phyloP scores from a whole-genome alignment of 2,888 invertebrate species.

The Caprella mutica region DNA sequence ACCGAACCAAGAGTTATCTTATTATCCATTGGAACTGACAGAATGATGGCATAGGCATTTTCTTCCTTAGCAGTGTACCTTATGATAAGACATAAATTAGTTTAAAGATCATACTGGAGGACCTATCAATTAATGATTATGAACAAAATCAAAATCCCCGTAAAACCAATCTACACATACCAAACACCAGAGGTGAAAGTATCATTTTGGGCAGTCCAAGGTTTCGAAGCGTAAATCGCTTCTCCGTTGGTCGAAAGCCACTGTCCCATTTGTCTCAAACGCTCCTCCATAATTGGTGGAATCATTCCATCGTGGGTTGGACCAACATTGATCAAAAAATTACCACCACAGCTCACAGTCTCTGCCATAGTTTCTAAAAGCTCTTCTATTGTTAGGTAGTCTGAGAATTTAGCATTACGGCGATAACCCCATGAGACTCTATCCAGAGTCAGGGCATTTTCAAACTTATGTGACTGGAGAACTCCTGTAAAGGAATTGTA shows the following conservation, averaged over 20 bases:
- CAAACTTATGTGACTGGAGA: slow-evolving; percentile 74
- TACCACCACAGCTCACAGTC: slow-evolving; percentile 78
- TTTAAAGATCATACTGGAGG: no score
- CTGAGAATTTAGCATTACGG: slow-evolving; percentile 54
- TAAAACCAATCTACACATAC: no score
- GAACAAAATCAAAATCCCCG: no score
- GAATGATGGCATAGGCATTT: no score
- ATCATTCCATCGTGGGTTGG: slow-evolving; percentile 83
- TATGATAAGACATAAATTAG: no score
- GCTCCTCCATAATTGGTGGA: slow-evolving; percentile 61
- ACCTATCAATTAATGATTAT: no score
- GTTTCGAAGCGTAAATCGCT: slow-evolving; percentile 64
- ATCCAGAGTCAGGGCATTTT: slow-evolving; percentile 88
- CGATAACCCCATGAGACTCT: slow-evolving; percentile 73
- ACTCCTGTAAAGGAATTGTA: slow-evolving; percentile 47
- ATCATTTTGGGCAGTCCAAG: slow-evolving; percentile 75
- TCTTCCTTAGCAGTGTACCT: no score
- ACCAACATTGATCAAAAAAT: slow-evolving; percentile 70
- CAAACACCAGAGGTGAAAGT: slow-evolving; percentile 47
- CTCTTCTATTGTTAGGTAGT: slow-evolving; percentile 53
- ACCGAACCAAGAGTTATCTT: no score
- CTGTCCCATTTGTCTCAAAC: slow-evolving; percentile 59
- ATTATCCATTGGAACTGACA: no score
- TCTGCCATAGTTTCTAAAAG: slow-evolving; percentile 58
- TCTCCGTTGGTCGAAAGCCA: slow-evolving; percentile 79